Evolutionary conservation across 2,888 invertebrate species (phyloP), one percentile per base, ranked within the genome.

Genomic region (Standfussiana lucernea): DNA sequence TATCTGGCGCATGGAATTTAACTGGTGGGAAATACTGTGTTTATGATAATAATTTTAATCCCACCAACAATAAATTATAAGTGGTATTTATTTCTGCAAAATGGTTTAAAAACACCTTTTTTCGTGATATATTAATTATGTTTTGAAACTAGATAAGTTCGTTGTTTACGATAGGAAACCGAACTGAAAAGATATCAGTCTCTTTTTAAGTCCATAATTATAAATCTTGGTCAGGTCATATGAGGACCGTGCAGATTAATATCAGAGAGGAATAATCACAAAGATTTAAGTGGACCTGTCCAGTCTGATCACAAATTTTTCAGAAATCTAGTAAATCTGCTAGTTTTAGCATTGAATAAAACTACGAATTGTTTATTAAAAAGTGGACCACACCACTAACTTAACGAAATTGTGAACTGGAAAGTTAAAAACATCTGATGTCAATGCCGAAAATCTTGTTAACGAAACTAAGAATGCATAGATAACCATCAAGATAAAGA

Each of bases 1-100:
- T 72, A 77, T 74, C 75, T 72, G 72, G 62, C 56, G 72, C 37
- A 75, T 71, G 77, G 69, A 77, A 79, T 81, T 76, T 75, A 37
- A 37, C 37, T 40, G 59, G 42, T 47, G 13, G 32, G 35, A 69
- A 21, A 67, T 53, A 10, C 45, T 40, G 28, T 47, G 32, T 8
- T 42, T 37, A 56, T 50, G 28, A 65, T 56, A 32, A 59, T 47
- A 64, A 28, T 37, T 28, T 40, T 32, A 37, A n/a, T 37, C 5
- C 6, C 0, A n/a, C 8, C 40, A n/a, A 64, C 64, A 40, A n/a
- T 15, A 40, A 40, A 64, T 40, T 7, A 59, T 32, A 28, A 28
- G 53, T 62, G 62, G 15, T 28, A 35, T 32, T 35, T 21, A 35
- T 35, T 32, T 35, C 5, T 35, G 59, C 21, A 35, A 59, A 32